Evolutionary conservation across 2,797 vertebrate genomes (phyloP).

Genomic region (Halcyon chelicuti): DNA sequence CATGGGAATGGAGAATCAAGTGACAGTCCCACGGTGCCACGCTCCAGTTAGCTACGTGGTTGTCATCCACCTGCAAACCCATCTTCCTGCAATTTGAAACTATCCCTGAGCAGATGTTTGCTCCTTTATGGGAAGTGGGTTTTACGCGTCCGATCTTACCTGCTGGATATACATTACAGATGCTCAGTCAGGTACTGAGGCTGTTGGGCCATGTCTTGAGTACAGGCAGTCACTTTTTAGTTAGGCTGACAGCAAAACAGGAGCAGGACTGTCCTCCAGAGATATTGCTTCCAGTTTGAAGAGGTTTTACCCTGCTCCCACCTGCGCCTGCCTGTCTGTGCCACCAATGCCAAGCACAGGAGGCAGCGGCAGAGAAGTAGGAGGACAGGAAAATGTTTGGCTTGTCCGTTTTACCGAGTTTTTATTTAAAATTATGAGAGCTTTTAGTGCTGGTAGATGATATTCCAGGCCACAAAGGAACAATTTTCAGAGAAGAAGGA

Average conservation of each 20-base stretch:
- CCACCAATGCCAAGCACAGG: neutral
- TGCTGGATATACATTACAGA: neutral
- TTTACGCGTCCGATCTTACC: neutral
- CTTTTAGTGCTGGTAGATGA: neutral
- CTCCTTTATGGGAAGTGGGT: neutral
- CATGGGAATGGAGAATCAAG: neutral
- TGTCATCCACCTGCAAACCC: fast-evolving
- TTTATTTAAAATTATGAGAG: neutral
- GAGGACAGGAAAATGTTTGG: neutral
- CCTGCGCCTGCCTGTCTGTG: fast-evolving
- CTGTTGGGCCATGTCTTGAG: neutral
- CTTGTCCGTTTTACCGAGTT: neutral
- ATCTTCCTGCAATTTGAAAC: neutral
- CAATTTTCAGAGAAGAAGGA: neutral
- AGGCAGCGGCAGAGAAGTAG: neutral
- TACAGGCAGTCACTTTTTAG: neutral
- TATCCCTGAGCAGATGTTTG: neutral
- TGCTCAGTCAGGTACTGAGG: neutral
- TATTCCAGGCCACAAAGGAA: neutral
- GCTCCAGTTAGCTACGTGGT: neutral
- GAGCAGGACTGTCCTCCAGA: no score
- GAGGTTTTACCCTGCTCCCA: neutral
- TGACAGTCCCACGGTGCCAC: neutral
- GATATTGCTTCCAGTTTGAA: no score
- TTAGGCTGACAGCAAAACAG: no score